These are phyloP conservation scores for Hydrochoerus hydrochaeris DNA, from an alignment of 2,113 vertebrate species.

Conservation along the genomic window DNA sequence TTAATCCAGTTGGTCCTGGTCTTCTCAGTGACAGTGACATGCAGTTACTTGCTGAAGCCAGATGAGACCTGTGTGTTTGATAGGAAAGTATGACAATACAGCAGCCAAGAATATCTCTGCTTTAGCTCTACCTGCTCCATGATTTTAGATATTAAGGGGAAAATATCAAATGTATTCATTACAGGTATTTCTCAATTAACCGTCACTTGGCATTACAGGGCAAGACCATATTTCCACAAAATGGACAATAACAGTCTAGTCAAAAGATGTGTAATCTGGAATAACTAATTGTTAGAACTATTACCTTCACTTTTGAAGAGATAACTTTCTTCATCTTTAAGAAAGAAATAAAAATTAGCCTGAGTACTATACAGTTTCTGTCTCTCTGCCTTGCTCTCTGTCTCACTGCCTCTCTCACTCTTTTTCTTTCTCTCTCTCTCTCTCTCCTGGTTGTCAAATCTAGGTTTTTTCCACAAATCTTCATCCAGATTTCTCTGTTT, in stretches of 20 bases:
- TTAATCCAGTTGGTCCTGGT: accelerated
- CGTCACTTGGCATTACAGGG: accelerated
- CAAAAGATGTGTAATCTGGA: background rate
- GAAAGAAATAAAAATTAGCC: background rate
- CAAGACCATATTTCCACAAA: background rate
- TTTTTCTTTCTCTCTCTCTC: no score
- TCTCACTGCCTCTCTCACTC: no score
- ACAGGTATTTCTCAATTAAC: background rate
- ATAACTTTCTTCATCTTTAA: background rate
- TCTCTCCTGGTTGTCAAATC: no score
- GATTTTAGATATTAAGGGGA: background rate
- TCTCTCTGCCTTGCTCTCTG: no score
- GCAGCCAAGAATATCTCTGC: background rate
- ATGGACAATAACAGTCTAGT: background rate
- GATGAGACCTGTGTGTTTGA: accelerated
- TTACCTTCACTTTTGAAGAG: background rate
- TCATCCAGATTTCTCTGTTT: no score
- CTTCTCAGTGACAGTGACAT: accelerated
- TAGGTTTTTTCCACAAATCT: no score
- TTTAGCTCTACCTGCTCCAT: background rate
- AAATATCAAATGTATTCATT: background rate
- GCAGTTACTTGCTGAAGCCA: background rate
- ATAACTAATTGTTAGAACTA: background rate
- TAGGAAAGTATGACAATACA: accelerated
- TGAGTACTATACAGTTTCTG: no score